These are phyloP conservation scores for Accipiter cooperii DNA, from an alignment of 2,113 vertebrate genomes.

Conservation along the genomic window DNA sequence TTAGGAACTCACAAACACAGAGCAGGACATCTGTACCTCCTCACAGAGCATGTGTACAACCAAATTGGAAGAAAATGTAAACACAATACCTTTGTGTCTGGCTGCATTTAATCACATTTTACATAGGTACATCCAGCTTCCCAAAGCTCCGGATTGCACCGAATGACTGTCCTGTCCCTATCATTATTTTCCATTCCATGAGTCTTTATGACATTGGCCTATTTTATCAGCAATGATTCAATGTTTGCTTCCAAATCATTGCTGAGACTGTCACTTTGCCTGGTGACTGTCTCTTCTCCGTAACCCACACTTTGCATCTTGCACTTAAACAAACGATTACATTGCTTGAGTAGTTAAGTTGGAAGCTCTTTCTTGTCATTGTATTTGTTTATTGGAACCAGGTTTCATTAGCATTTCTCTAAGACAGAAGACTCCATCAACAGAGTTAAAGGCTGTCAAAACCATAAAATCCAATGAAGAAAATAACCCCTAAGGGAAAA, in stretches of 20 bases:
- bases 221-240: neutral
- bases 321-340: neutral
- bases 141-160: neutral
- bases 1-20: neutral
- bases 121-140: neutral
- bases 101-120: neutral
- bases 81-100: neutral
- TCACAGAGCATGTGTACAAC: neutral
- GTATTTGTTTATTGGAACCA: neutral
- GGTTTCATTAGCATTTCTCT: neutral
- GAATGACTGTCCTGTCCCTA: neutral
- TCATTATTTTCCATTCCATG: neutral
- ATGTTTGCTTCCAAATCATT: neutral
- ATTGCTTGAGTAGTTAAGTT: neutral
- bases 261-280: neutral
- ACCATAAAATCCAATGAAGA: neutral
- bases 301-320: neutral
- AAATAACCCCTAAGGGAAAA: neutral
- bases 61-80: neutral
- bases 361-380: neutral
- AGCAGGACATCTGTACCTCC: neutral
- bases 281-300: neutral
- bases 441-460: neutral
- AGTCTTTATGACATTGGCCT: neutral
- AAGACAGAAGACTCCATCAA: neutral